phyloP scores from a whole-genome alignment of 2,113 vertebrate species.

The Sebastes fasciatus region DNA sequence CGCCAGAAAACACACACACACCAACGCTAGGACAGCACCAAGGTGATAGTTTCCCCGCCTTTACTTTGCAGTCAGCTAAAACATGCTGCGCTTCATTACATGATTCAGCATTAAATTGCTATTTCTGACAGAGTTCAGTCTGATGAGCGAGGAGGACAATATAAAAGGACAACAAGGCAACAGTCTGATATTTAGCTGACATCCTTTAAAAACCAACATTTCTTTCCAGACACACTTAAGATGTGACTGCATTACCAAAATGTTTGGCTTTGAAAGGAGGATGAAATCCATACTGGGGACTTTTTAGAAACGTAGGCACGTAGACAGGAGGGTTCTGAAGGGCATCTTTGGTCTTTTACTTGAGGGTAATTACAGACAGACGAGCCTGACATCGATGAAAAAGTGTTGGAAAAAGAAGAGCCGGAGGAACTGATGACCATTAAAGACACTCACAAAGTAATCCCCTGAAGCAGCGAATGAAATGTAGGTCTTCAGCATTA shows the following conservation, averaged over 20 bases:
- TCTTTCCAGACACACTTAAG: background rate
- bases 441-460: conserved; percentile 51
- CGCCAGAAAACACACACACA: conserved; percentile 9
- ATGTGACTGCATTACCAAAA: conserved; percentile 52
- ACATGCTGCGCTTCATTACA: conserved; percentile 28
- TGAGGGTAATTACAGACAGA: conserved; percentile 61
- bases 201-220: conserved; percentile 19
- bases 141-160: conserved; percentile 47
- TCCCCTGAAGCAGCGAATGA: conserved; percentile 44
- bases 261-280: conserved; percentile 38
- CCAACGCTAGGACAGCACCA: conserved; percentile 22
- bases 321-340: conserved; percentile 40
- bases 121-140: conserved; percentile 46
- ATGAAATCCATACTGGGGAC: conserved; percentile 32
- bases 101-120: conserved; percentile 61
- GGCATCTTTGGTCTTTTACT: conserved; percentile 59
- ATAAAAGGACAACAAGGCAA: conserved; percentile 48
- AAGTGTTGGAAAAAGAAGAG: conserved; percentile 32
- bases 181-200: conserved; percentile 44
- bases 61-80: conserved; percentile 66
- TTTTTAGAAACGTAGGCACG: conserved; percentile 26
- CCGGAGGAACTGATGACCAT: conserved; percentile 56
- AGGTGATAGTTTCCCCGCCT: conserved; percentile 52
- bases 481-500: conserved; percentile 49
- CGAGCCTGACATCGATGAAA: conserved; percentile 46